Evolutionary conservation across 2,888 invertebrate genomes (phyloP).

Genomic region (Ischnus inquisitorius): DNA sequence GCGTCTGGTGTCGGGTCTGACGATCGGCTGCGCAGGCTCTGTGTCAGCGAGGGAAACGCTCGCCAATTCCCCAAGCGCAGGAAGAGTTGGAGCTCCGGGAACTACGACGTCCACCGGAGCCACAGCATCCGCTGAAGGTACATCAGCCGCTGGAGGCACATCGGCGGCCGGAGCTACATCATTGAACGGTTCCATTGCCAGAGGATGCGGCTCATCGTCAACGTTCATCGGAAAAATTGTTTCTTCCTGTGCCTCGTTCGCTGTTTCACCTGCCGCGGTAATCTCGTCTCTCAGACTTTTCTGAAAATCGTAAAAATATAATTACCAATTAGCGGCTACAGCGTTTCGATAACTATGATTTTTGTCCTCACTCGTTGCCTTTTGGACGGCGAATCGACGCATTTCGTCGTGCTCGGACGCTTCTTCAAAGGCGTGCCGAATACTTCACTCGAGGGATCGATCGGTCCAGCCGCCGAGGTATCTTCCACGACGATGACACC

Average conservation of each 20-base stretch:
- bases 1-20: too few species aligned
- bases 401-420: slow-evolving; percentile 19
- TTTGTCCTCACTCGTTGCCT: slow-evolving; percentile 52
- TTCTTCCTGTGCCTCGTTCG: not conserved
- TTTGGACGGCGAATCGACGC: slow-evolving; percentile 62
- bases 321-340: not conserved
- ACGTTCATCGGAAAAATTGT: not conserved
- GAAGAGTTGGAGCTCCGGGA: not conserved
- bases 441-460: not conserved
- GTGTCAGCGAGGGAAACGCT: too few species aligned
- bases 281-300: not conserved
- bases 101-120: not conserved
- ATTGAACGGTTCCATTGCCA: not conserved
- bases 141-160: too few species aligned
- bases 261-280: not conserved
- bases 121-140: not conserved
- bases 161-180: too few species aligned
- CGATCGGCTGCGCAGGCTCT: too few species aligned
- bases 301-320: not conserved
- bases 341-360: not conserved
- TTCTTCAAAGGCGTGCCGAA: slow-evolving; percentile 45
- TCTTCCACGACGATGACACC: too few species aligned
- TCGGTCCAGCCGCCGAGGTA: too few species aligned
- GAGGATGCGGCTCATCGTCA: not conserved
- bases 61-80: too few species aligned